These are phyloP conservation scores for Azemiops feae DNA, from an alignment of 2,113 vertebrate species.

Conservation along the genomic window DNA sequence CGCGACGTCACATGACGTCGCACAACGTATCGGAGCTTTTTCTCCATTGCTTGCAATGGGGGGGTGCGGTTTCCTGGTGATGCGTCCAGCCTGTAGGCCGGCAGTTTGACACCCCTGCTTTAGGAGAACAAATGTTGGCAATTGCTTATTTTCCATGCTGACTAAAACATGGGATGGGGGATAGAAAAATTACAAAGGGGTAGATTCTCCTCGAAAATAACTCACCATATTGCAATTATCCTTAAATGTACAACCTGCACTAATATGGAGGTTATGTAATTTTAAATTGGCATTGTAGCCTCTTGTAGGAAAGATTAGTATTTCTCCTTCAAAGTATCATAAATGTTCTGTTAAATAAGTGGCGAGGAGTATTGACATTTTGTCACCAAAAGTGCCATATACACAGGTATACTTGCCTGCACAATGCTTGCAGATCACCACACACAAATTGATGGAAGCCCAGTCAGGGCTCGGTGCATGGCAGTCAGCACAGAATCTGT, in stretches of 20 bases:
- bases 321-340: neutral
- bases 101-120: too few species aligned
- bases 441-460: constrained; percentile 97
- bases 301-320: neutral
- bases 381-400: neutral
- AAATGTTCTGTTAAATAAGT: neutral
- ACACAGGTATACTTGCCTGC: constrained; percentile 73
- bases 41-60: too few species aligned
- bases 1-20: too few species aligned
- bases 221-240: neutral
- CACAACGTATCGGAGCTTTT: too few species aligned
- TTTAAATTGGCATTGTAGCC: neutral
- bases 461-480: constrained; percentile 88
- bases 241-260: neutral
- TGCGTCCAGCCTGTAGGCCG: too few species aligned
- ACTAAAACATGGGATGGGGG: neutral
- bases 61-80: too few species aligned
- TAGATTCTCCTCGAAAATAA: neutral
- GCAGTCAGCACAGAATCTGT: constrained; percentile 90
- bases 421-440: constrained; percentile 98
- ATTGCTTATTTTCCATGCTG: neutral
- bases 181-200: neutral
- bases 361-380: neutral
- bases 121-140: neutral
- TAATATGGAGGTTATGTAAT: neutral